Evolutionary conservation across 1,140 invertebrate genomes (phyloP), one percentile per base, ranked within the genome.

Genomic region (Zaprionus kolodkinae): DNA sequence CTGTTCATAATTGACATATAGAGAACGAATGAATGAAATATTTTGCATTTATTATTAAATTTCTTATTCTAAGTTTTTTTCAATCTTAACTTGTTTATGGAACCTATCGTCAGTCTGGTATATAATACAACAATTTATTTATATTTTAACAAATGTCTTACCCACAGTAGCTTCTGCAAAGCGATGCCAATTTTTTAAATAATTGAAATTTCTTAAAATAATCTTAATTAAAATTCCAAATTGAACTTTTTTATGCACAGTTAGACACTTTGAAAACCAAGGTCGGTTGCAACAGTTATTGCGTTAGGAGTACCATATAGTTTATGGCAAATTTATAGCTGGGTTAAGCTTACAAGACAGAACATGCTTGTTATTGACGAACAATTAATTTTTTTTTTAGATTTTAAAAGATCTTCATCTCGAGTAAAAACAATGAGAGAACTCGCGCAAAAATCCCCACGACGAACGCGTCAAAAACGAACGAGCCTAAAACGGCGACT

Each of bases 401-500:
- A 56, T 27, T 57, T 61, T 25, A 45, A 73, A 35, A 54, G 27
- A 21, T 54, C 30, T 59, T 59, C n/a, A 48, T 54, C 15, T 43
- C 30, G 27, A 66, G 36, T 30, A 21, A 45, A 15, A 75, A 21
- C 13, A 60, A 54, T 35, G 9, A 11, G 12, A 54, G 50, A 61
- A 59, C 12, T 57, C 25, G 60, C 43, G 36, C 27, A 70, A 64
- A 48, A 43, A n/a, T n/a, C 35, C 45, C 50, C 65, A 60, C 59
- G 64, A 57, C 36, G 55, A 67, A 40, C 64, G 64, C 77, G 74
- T 79, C 74, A 55, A 65, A 56, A 79, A 61, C 74, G 48, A 77
- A 73, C 77, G 69, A 79, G 70, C 65, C 64, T 73, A 60, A 69
- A 79, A 77, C 74, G 64, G 69, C 77, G 64, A 79, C 68, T 79